Percentiles rank a stretch among this genome's conserved stretches.
Conservation (phyloP, 2,113 vertebrate species). For the Ceratotherium simum region DNA sequence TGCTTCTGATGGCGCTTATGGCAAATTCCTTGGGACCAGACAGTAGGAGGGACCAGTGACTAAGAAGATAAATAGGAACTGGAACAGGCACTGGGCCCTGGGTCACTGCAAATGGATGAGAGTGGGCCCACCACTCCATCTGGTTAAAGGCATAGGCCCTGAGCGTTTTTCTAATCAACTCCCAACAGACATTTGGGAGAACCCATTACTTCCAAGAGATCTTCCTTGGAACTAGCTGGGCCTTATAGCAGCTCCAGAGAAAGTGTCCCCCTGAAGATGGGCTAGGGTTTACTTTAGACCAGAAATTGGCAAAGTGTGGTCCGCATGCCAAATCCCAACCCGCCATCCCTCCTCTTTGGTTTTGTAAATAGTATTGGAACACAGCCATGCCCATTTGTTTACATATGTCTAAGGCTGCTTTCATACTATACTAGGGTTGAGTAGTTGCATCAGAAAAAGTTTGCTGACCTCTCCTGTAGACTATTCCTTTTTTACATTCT, state of each 20-base stretch:
- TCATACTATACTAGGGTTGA: neutral
- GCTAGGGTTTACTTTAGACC: neutral
- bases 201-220: neutral
- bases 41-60: neutral
- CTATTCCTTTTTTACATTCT: neutral
- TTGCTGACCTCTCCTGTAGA: neutral
- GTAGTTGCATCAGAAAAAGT: conserved; percentile 15
- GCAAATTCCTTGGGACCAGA: neutral
- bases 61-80: neutral
- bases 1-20: neutral
- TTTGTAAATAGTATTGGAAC: neutral
- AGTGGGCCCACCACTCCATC: neutral
- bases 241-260: neutral
- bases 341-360: neutral
- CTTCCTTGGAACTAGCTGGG: neutral
- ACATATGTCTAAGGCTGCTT: neutral
- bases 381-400: neutral
- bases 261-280: neutral
- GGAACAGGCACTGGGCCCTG: neutral
- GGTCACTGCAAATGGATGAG: neutral
- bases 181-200: neutral
- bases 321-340: neutral
- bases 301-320: neutral
- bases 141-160: neutral
- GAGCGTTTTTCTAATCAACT: neutral